Evolutionary conservation across 1,140 invertebrate species (phyloP), one percentile per base, ranked within the genome.

Genomic region (Periplaneta americana): DNA sequence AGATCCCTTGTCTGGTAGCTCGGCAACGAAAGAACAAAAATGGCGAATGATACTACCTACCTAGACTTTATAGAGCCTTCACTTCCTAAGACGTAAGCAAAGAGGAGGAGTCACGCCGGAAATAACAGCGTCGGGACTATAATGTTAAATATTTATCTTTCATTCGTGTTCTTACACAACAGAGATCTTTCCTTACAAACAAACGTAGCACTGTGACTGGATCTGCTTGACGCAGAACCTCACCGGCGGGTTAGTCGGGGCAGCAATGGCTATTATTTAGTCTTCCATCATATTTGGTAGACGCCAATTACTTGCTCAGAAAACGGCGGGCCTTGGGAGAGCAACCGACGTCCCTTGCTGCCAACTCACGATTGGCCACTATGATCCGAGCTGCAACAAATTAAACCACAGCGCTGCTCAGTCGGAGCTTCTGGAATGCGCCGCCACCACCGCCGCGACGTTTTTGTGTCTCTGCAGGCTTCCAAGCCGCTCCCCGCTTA

Each of bases 281-380:
- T 77, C 33, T 77, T 77, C 75, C 35, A 77, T 77, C 75, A 77
- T 77, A 77, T 77, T 33, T 36, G 75, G 75, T 77, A 77, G 75
- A 77, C 75, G 75, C 75, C 75, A 77, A 77, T 77, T 77, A 77
- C 31, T 77, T 34, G 75, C 22, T 36, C n/a, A 10, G 75, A 36
- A 36, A 77, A 77, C 35, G 75, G 15, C 75, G 35, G 18, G 33
- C 35, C 75, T 77, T 77, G 75, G 10, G 33, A 77, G 13, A 48
- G 39, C n/a, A 22, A 48, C 17, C 39, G 48, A 66, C 48, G n/a
- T 66, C 5, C 28, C 33, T 36, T 33, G 75, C 75, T 77, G 31
- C 33, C 32, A 33, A 33, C 75, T 77, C 75, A 77, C 31, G 32
- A 77, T 77, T 77, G 22, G 75, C 32, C 48, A 28, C 48, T 6